phyloP scores from a whole-genome alignment of 2,113 vertebrate genomes.

The Sardina pilchardus region DNA sequence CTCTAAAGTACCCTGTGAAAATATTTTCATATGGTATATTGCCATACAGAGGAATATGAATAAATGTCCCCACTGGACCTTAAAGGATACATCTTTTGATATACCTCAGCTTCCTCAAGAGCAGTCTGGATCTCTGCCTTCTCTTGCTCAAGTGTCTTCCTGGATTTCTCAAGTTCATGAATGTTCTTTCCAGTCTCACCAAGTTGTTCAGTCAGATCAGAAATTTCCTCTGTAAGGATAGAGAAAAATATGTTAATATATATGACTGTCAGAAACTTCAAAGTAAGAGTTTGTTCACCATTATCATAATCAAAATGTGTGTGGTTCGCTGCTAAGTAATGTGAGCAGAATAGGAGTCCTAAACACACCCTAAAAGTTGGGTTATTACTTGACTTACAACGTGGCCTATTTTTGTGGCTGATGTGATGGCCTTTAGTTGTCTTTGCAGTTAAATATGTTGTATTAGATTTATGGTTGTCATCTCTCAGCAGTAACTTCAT shows the following conservation, averaged over 20 bases:
- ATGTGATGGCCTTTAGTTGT: too few species aligned
- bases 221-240: slow-evolving; percentile 64
- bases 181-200: slow-evolving; percentile 76
- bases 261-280: background rate
- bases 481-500: too few species aligned
- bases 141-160: slow-evolving; percentile 75
- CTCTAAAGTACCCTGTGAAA: slow-evolving; percentile 71
- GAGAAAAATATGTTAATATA: background rate
- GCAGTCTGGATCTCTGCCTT: slow-evolving; percentile 83
- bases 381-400: too few species aligned
- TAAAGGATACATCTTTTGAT: too few species aligned
- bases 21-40: background rate
- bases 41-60: slow-evolving; percentile 34
- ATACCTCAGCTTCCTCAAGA: slow-evolving; percentile 86
- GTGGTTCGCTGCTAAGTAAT: too few species aligned
- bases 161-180: slow-evolving; percentile 64
- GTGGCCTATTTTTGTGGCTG: too few species aligned
- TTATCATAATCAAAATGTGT: too few species aligned
- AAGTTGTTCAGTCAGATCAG: slow-evolving; percentile 83
- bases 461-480: too few species aligned
- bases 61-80: background rate
- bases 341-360: too few species aligned
- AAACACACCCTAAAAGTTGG: too few species aligned
- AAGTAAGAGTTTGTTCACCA: too few species aligned
- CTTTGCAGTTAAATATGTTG: too few species aligned